Conservation (phyloP, 35 echinoderm and acorn worm species). For the Heliocidaris erythrogramma region DNA sequence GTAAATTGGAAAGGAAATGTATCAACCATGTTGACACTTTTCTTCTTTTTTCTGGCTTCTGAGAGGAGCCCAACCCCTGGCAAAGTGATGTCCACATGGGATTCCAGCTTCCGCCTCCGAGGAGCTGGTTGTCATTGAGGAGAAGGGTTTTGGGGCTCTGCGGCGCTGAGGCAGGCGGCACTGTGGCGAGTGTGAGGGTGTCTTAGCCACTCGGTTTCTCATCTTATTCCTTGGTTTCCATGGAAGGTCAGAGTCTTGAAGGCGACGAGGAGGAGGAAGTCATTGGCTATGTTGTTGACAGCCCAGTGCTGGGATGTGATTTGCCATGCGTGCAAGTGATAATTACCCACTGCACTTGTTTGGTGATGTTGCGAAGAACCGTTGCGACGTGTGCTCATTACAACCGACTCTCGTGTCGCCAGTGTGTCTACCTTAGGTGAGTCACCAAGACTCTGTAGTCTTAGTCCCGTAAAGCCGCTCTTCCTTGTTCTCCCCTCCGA, state of each 20-base stretch:
- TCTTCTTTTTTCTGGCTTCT: not conserved
- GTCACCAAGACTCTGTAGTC: conserved; percentile 43
- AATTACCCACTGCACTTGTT: conserved; percentile 51
- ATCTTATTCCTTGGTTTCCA: conserved; percentile 42
- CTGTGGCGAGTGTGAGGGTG: conserved; percentile 28
- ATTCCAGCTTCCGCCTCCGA: conserved; percentile 42
- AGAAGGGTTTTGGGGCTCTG: conserved; percentile 25
- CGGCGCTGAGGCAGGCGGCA: conserved; percentile 43
- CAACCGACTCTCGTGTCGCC: conserved; percentile 47
- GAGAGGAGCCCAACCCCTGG: conserved; percentile 37
- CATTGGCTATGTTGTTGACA: conserved; percentile 51
- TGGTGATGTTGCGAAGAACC: conserved; percentile 52
- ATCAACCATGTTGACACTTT: conserved; percentile 46
- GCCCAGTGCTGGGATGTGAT: conserved; percentile 46
- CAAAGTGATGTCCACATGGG: not conserved
- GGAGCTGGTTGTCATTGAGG: conserved; percentile 49
- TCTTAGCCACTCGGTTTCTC: conserved; percentile 9
- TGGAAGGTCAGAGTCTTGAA: conserved; percentile 45
- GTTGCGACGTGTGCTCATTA: conserved; percentile 51
- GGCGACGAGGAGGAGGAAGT: conserved; percentile 42
- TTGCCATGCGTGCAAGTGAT: conserved; percentile 51
- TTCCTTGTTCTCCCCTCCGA: not conserved
- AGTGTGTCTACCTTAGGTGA: conserved; percentile 44
- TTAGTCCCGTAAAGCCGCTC: not conserved
- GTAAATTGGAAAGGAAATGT: conserved; percentile 40